Conservation (phyloP, 92 coral and sea anemone species). For the Metridium senile region DNA sequence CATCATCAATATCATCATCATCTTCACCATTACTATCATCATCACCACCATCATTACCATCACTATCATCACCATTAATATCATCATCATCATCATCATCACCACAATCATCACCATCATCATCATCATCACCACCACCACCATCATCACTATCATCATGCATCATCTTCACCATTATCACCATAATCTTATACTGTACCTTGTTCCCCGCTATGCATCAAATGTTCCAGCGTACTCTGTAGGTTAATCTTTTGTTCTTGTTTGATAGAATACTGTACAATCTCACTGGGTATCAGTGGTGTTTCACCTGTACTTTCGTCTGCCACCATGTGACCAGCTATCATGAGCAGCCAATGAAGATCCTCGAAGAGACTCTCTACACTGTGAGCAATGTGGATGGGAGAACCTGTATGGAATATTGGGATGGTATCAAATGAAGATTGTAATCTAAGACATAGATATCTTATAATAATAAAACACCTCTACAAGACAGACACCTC, state of each 20-base stretch:
- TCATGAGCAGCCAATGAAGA: constrained; percentile 89
- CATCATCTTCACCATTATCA: neutral
- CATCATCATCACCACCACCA: constrained; percentile 1
- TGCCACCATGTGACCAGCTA: constrained; percentile 84
- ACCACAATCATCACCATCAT: neutral
- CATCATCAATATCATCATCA: neutral
- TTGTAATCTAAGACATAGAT: too few species aligned
- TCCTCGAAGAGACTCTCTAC: constrained; percentile 90
- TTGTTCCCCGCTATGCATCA: constrained; percentile 52
- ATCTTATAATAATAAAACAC: too few species aligned
- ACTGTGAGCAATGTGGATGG: constrained; percentile 52
- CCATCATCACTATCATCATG: constrained; percentile 1
- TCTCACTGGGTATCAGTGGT: constrained; percentile 83
- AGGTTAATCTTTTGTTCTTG: constrained; percentile 64
- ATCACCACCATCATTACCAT: neutral
- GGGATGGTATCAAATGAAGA: neutral
- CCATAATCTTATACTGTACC: constrained; percentile 41
- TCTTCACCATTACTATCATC: neutral
- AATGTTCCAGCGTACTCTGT: constrained; percentile 61
- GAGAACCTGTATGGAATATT: constrained; percentile 43
- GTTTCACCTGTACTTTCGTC: constrained; percentile 91
- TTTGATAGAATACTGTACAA: constrained; percentile 73
- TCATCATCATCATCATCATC: neutral
- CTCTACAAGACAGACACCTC: too few species aligned
- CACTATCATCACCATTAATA: neutral